Evolutionary conservation across 1,140 invertebrate genomes (phyloP), one percentile per base, ranked within the genome.

Genomic region (Metaphire vulgaris): DNA sequence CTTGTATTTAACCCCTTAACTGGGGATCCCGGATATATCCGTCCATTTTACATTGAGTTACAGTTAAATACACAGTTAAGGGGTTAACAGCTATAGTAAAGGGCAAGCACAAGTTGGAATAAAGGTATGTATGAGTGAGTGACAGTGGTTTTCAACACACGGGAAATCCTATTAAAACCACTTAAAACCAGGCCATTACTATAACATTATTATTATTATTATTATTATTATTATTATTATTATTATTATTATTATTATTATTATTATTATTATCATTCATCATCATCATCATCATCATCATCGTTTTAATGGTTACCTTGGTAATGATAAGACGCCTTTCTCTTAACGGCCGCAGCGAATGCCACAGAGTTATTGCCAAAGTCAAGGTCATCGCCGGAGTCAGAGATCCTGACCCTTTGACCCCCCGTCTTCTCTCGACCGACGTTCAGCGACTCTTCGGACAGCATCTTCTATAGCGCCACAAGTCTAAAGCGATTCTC

Each of bases 171-270:
- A n/a, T n/a, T n/a, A n/a, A n/a, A n/a, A n/a, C n/a, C n/a, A n/a
- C n/a, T n/a, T n/a, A n/a, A n/a, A n/a, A n/a, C n/a, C n/a, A n/a
- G n/a, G n/a, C n/a, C n/a, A n/a, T n/a, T n/a, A n/a, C n/a, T n/a
- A n/a, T 56, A 56, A 12, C 21, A 56, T 56, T 56, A 56, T 56
- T 56, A 56, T 56, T 56, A 56, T 56, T 56, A 56, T 56, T 56
- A 56, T 56, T 56, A 56, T 56, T 56, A 56, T 56, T 56, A 56
- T 56, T 56, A 56, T 56, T 56, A 56, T 56, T 56, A 56, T 56
- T 56, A 56, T 56, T 56, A 56, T 56, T 56, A 56, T 56, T 56
- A 56, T 56, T 56, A 56, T 56, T 56, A 56, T 56, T 56, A 56
- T 56, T 56, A 56, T 56, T 56, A 56, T 56, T 56, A 56, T 56